Evolutionary conservation across 2,888 invertebrate genomes (phyloP), one percentile per base, ranked within the genome.

Genomic region (Liopterus haemorrhoidalis): DNA sequence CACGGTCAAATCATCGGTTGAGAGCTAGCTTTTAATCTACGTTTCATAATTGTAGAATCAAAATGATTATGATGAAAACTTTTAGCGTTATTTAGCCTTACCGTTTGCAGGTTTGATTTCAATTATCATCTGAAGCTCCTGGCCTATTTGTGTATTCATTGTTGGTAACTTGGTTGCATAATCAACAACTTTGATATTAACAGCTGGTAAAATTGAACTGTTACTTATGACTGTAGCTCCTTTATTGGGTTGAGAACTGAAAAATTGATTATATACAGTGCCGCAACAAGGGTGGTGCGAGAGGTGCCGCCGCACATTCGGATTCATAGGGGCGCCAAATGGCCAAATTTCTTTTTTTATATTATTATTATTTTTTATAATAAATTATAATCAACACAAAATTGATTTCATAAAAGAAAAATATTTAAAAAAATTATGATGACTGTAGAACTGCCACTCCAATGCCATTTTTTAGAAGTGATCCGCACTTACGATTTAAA

Each of bases 61-160:
- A n/a, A n/a, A n/a, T n/a, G n/a, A n/a, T n/a, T n/a, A 4, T 30
- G 28, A 8, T 20, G 18, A 18, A 21, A 36, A 14, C 30, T 12
- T 30, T 19, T 35, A 11, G 12, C 12, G 25, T 9, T 39, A 19
- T 41, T 9, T 14, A 21, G 41, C 52, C 57, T 62, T 59, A 74
- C 77, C 75, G 57, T 75, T 64, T 4, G 74, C 61, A 2, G 75
- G 73, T 45, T 71, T 66, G 9, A 80, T 70, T 50, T 78, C 74
- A 35, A 84, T 79, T 53, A 76, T 70, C 1, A 84, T 67, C 49
- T 78, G 74, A 30, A 84, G 64, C 51, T 78, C 77, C 59, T 83
- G 80, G 0, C 84, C 84, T 37, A 84, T 71, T 53, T 76, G 73
- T 1, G 81, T 79, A 46, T 81, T 80, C n/a, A 72, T 72, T 1